A percentile compares a stretch with the other conserved stretches of the same genome.
phyloP scores from a whole-genome alignment of 53 echinoderm and acorn worm species.

The Mesocentrotus franciscanus region DNA sequence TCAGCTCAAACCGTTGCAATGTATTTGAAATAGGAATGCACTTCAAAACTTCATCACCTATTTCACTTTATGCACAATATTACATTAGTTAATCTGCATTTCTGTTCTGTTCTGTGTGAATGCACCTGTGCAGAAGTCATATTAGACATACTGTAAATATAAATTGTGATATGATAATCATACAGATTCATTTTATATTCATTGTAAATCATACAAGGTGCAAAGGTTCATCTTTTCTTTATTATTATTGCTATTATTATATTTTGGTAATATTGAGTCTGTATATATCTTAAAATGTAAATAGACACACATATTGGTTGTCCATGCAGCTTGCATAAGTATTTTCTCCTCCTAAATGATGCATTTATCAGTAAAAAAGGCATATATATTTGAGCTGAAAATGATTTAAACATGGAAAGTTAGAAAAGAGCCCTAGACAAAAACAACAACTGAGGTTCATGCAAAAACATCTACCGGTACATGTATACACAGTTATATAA shows the following conservation, averaged over 20 bases:
- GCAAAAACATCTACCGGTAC: not conserved
- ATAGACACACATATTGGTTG: not conserved
- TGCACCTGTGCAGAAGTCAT: not conserved
- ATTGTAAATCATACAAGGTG: not conserved
- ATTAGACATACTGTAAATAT: not conserved
- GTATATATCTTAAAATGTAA: slow-evolving; percentile 45
- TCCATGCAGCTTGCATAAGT: not conserved
- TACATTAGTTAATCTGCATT: not conserved
- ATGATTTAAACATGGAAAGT: not conserved
- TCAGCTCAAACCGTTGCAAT: not conserved
- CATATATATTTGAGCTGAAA: not conserved
- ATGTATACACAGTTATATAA: not conserved
- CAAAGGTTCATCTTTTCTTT: not conserved
- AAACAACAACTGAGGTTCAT: not conserved
- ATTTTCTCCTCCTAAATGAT: not conserved
- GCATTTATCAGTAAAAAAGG: not conserved
- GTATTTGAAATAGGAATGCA: not conserved
- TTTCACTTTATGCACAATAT: not conserved
- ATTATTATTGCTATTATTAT: not conserved
- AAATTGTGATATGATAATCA: not conserved
- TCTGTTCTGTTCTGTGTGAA: not conserved
- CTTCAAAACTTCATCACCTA: not conserved
- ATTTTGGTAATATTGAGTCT: not conserved
- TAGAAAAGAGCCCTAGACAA: not conserved
- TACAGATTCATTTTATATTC: slow-evolving; percentile 35